These are phyloP conservation scores for Pseudoips prasinana DNA, from an alignment of 2,888 invertebrate species.

Conservation along the genomic window DNA sequence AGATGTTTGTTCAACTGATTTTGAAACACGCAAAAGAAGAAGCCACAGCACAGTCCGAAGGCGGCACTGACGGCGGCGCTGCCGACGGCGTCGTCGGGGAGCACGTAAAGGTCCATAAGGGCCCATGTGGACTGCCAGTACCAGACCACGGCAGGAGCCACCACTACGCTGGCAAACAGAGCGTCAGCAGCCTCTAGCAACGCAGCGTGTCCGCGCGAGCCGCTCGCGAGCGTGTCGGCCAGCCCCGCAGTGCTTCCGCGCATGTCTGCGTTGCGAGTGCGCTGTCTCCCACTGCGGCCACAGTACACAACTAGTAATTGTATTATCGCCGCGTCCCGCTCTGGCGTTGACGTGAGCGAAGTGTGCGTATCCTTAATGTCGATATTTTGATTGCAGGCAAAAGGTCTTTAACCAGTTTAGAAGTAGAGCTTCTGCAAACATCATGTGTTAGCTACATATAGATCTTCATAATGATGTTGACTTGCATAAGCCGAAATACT, in stretches of 20 bases:
- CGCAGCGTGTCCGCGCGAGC: slow-evolving; percentile 68
- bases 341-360: slow-evolving; percentile 40
- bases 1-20: slow-evolving; percentile 76
- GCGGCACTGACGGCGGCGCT: slow-evolving; percentile 86
- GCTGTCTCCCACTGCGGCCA: slow-evolving; percentile 37
- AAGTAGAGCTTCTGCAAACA: slow-evolving; percentile 4
- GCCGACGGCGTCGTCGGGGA: slow-evolving; percentile 80
- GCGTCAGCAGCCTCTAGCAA: slow-evolving; percentile 87
- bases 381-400: slow-evolving; percentile 18
- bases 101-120: slow-evolving; percentile 87
- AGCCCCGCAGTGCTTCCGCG: slow-evolving; percentile 86
- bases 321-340: slow-evolving; percentile 68
- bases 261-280: slow-evolving; percentile 75
- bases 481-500: too few species aligned
- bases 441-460: too few species aligned
- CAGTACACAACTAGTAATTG: slow-evolving; percentile 66
- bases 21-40: slow-evolving; percentile 86
- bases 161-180: slow-evolving; percentile 86
- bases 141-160: slow-evolving; percentile 91
- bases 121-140: slow-evolving; percentile 95
- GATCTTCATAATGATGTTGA: too few species aligned
- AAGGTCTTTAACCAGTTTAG: slow-evolving; percentile 18
- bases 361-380: slow-evolving; percentile 18
- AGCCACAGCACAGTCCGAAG: slow-evolving; percentile 87
- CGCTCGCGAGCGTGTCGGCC: slow-evolving; percentile 82